Percentiles rank a stretch among this genome's conserved stretches.
Evolutionary conservation across 2,113 vertebrate species (phyloP).

Genomic region (Seriola dumerili): DNA sequence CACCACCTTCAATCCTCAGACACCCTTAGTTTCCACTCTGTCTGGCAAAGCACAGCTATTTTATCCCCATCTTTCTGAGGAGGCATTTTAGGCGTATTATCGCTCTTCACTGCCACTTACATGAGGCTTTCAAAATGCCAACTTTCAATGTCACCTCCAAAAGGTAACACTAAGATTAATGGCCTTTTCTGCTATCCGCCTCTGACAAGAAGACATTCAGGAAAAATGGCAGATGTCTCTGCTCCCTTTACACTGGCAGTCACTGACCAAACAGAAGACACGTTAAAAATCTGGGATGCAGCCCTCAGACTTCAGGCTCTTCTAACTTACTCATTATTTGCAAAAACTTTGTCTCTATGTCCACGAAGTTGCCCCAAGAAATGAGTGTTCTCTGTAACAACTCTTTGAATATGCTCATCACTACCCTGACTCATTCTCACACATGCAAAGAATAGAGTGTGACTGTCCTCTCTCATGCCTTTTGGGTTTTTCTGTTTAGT

Average conservation of each 20-base stretch:
- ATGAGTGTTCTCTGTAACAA: slow-evolving; percentile 12
- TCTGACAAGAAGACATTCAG: slow-evolving; percentile 14
- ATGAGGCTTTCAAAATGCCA: slow-evolving; percentile 51
- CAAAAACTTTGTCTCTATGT: slow-evolving; percentile 8
- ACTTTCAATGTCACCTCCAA: slow-evolving; percentile 45
- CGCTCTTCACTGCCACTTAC: slow-evolving; percentile 49
- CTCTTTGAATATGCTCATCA: slow-evolving; percentile 55
- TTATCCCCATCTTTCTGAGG: slow-evolving; percentile 39
- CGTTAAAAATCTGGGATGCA: neutral
- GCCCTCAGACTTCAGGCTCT: neutral
- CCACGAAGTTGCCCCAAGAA: slow-evolving; percentile 3
- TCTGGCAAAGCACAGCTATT: slow-evolving; percentile 31
- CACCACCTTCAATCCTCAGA: slow-evolving; percentile 16
- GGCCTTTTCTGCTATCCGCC: slow-evolving; percentile 11
- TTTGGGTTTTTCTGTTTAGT: slow-evolving; percentile 36
- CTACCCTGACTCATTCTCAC: slow-evolving; percentile 67
- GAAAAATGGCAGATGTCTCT: neutral
- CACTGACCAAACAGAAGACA: slow-evolving; percentile 9
- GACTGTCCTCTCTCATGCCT: slow-evolving; percentile 35
- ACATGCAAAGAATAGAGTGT: slow-evolving; percentile 45
- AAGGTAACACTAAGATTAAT: slow-evolving; percentile 40
- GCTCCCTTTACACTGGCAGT: neutral
- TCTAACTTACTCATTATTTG: slow-evolving; percentile 13
- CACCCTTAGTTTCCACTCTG: slow-evolving; percentile 23
- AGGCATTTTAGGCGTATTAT: slow-evolving; percentile 50